phyloP scores from a whole-genome alignment of 2,888 invertebrate genomes.

The Trypoxylon attenuatum region DNA sequence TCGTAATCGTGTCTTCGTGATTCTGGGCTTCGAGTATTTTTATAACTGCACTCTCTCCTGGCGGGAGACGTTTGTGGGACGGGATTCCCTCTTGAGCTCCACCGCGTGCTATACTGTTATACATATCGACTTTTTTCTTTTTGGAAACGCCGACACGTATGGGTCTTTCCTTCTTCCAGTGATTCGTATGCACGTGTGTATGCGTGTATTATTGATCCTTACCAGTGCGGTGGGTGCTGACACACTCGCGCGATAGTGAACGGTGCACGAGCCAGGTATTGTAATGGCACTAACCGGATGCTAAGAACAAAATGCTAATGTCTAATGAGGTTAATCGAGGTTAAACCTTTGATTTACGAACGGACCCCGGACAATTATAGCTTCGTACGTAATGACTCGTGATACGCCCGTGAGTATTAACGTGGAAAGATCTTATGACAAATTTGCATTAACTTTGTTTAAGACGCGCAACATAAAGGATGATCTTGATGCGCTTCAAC shows the following conservation, averaged over 20 bases:
- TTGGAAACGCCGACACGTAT: no score
- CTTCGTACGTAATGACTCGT: not conserved
- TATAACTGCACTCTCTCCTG: no score
- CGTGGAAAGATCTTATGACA: not conserved
- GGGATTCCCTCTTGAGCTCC: no score
- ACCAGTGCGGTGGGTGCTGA: not conserved
- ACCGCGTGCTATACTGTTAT: no score
- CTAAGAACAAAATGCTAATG: not conserved
- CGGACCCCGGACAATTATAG: not conserved
- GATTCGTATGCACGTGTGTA: no score
- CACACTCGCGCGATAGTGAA: not conserved
- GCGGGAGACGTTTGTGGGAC: no score
- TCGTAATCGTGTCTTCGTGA: not conserved
- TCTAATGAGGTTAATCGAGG: conserved; percentile 3
- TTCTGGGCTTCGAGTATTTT: not conserved
- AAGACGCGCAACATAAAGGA: no score
- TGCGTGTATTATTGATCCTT: not conserved
- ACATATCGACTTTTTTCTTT: no score
- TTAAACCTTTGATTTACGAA: conserved; percentile 3
- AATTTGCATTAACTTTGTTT: no score
- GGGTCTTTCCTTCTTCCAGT: no score
- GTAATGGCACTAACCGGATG: not conserved
- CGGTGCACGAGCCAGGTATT: not conserved
- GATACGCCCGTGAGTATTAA: not conserved
- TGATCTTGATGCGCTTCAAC: no score